A percentile compares a stretch with the other conserved stretches of the same genome.
These are phyloP conservation scores for Rhinogobio ventralis DNA, from an alignment of 2,797 vertebrate species.

Conservation along the genomic window DNA sequence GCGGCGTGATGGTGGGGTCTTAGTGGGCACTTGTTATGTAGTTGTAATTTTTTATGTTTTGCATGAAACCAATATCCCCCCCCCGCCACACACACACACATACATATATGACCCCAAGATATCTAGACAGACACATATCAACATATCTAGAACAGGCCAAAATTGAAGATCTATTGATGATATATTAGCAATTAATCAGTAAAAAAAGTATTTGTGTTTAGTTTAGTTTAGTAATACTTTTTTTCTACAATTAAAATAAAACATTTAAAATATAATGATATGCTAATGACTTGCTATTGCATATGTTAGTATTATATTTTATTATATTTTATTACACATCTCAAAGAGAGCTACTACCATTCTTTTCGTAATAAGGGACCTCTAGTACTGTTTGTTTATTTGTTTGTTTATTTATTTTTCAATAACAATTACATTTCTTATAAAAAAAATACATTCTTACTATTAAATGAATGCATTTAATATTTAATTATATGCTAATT, in stretches of 20 bases:
- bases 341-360: background rate
- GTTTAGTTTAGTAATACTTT: background rate
- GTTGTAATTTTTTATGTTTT: slow-evolving; percentile 66
- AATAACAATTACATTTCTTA: background rate
- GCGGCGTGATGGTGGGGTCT: slow-evolving; percentile 52
- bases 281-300: background rate
- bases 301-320: no score
- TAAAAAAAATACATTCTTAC: background rate
- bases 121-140: no score
- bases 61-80: slow-evolving; percentile 30
- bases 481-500: background rate
- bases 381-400: background rate
- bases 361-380: background rate
- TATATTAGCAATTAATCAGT: background rate
- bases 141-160: background rate
- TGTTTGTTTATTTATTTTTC: background rate
- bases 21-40: slow-evolving; percentile 70
- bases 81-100: background rate
- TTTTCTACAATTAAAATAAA: background rate
- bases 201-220: background rate
- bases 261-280: background rate
- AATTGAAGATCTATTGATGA: background rate
- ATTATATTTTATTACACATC: background rate
- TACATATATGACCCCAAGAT: background rate
- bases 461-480: no score